phyloP scores from a whole-genome alignment of 2,113 vertebrate species.

The Lipotes vexillifer region DNA sequence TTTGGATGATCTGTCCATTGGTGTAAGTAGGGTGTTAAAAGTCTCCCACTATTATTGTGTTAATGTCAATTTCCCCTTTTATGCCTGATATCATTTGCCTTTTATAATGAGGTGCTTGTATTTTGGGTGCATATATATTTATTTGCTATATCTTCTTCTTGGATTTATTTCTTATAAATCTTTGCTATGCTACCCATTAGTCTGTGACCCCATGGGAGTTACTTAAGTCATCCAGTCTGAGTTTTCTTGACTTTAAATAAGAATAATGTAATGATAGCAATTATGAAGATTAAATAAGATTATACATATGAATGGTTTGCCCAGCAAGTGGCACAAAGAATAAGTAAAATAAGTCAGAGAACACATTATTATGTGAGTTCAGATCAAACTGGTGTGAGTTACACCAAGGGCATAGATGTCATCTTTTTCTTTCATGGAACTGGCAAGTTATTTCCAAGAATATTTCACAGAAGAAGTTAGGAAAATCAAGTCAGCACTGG shows the following conservation, averaged over 20 bases:
- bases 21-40: no score
- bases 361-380: not conserved
- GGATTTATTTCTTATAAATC: no score
- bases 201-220: not conserved
- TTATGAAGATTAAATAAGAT: not conserved
- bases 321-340: not conserved
- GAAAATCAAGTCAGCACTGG: not conserved
- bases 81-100: no score
- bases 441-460: no score
- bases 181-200: not conserved
- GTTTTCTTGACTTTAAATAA: not conserved
- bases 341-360: not conserved
- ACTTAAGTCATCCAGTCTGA: not conserved
- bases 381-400: not conserved
- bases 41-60: no score
- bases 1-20: no score
- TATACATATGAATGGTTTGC: not conserved
- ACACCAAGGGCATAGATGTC: no score
- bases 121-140: no score
- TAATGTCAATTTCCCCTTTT: no score
- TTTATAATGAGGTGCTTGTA: no score
- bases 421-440: rapidly evolving
- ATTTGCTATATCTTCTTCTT: no score
- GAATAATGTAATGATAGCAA: not conserved
- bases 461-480: not conserved